Evolutionary conservation across 2,797 vertebrate genomes (phyloP).

Genomic region (Alauda arvensis): DNA sequence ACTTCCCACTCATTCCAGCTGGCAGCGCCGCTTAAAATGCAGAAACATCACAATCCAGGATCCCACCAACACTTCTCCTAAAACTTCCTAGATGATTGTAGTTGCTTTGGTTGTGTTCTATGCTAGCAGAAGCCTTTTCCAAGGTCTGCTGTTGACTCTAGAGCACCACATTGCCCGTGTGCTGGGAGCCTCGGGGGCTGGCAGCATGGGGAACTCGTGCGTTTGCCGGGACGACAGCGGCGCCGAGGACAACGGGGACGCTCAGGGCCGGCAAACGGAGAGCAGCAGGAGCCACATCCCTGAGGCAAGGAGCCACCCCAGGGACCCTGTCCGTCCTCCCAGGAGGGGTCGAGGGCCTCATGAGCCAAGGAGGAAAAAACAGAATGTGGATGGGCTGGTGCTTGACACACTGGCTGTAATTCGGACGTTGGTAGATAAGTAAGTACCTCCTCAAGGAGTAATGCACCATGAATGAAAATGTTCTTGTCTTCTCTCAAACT

Average conservation of each 20-base stretch:
- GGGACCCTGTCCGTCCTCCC: slow-evolving; percentile 93
- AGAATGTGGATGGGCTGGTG: slow-evolving; percentile 94
- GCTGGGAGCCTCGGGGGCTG: slow-evolving; percentile 76
- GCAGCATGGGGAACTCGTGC: slow-evolving; percentile 95
- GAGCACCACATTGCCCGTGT: slow-evolving; percentile 73
- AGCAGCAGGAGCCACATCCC: slow-evolving; percentile 70
- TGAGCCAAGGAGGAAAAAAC: slow-evolving; percentile 95
- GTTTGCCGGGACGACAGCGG: slow-evolving; percentile 96
- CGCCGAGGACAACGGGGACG: slow-evolving; percentile 81
- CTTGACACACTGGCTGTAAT: slow-evolving; percentile 97
- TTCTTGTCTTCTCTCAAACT: slow-evolving; percentile 51
- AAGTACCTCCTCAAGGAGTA: slow-evolving; percentile 70
- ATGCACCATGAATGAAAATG: slow-evolving; percentile 33
- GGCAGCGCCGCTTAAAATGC: slow-evolving; percentile 64
- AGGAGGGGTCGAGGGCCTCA: slow-evolving; percentile 92
- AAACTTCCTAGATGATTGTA: slow-evolving; percentile 94
- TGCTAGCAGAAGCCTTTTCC: slow-evolving; percentile 93
- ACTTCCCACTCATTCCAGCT: slow-evolving; percentile 44
- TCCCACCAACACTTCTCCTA: slow-evolving; percentile 70
- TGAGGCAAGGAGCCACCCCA: slow-evolving; percentile 84
- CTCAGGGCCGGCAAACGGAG: slow-evolving; percentile 81
- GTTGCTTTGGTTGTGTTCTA: slow-evolving; percentile 93
- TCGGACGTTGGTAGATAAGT: slow-evolving; percentile 98
- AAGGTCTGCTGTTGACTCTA: slow-evolving; percentile 86
- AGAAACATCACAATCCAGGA: slow-evolving; percentile 55